Percentiles rank a stretch among this genome's conserved stretches.
Conservation (phyloP, 2,797 vertebrate genomes). For the Sebastes hopkinsi region DNA sequence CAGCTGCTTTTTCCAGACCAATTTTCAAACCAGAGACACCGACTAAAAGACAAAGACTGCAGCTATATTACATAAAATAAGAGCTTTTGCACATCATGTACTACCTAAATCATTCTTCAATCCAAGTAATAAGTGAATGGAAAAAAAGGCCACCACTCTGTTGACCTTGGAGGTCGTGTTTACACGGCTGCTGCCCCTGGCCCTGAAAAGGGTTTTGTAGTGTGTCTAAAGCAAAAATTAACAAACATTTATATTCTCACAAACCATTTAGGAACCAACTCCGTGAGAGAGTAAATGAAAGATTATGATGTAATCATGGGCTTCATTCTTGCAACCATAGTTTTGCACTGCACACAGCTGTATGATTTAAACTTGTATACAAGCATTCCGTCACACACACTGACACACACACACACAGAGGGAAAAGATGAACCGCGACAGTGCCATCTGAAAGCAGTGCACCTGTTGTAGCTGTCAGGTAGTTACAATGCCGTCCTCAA, state of each 20-base stretch:
- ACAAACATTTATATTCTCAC: not conserved
- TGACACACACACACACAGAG: not conserved
- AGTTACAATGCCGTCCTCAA: not conserved
- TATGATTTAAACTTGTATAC: not conserved
- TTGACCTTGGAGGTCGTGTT: not conserved
- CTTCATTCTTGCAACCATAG: not conserved
- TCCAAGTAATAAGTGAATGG: not conserved
- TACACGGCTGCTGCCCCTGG: not conserved
- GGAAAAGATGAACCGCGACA: not conserved
- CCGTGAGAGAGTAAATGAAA: not conserved
- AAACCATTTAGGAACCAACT: not conserved
- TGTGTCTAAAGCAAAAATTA: not conserved
- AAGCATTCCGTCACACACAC: not conserved
- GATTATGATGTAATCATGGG: not conserved
- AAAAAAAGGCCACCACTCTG: not conserved
- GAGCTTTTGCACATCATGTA: not conserved
- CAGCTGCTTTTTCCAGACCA: not conserved
- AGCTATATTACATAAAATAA: not conserved
- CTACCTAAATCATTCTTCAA: not conserved
- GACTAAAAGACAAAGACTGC: not conserved
- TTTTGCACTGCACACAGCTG: not conserved
- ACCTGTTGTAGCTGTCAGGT: not conserved
- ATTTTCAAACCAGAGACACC: not conserved
- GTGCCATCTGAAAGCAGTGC: not conserved
- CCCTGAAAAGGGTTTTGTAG: not conserved